These are phyloP conservation scores for Acronicta aceris DNA, from an alignment of 2,888 invertebrate genomes.

Conservation along the genomic window DNA sequence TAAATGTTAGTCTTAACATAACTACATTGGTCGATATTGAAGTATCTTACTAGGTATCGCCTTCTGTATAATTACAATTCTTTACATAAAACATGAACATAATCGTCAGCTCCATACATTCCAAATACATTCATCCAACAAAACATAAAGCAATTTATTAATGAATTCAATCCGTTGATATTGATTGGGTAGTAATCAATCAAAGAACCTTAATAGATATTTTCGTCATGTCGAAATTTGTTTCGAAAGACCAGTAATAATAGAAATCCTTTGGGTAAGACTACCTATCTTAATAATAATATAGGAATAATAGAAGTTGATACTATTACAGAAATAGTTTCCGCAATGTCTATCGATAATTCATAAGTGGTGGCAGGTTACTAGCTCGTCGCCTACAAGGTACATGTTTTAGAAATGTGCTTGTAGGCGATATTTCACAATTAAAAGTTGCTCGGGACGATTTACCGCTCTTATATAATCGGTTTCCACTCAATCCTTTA, in stretches of 20 bases:
- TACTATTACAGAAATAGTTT: slow-evolving; percentile 9
- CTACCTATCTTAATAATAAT: background rate
- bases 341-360: slow-evolving; percentile 17
- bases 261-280: background rate
- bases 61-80: too few relatives aligned
- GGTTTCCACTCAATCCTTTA: slow-evolving; percentile 6
- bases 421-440: slow-evolving; percentile 37
- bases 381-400: slow-evolving; percentile 30
- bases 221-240: background rate
- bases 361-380: slow-evolving; percentile 28
- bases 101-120: background rate
- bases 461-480: slow-evolving; percentile 15
- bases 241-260: background rate
- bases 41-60: too few relatives aligned
- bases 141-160: background rate
- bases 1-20: too few relatives aligned
- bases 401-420: slow-evolving; percentile 37
- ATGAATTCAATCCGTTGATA: background rate
- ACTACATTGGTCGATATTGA: too few relatives aligned
- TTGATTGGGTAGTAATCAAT: background rate
- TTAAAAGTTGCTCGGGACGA: slow-evolving; percentile 36
- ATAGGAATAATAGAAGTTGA: background rate
- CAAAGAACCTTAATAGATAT: background rate
- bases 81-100: too few relatives aligned
- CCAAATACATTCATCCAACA: background rate